These are phyloP conservation scores for Tipula helvola DNA, from an alignment of 2,888 invertebrate species.

Conservation along the genomic window DNA sequence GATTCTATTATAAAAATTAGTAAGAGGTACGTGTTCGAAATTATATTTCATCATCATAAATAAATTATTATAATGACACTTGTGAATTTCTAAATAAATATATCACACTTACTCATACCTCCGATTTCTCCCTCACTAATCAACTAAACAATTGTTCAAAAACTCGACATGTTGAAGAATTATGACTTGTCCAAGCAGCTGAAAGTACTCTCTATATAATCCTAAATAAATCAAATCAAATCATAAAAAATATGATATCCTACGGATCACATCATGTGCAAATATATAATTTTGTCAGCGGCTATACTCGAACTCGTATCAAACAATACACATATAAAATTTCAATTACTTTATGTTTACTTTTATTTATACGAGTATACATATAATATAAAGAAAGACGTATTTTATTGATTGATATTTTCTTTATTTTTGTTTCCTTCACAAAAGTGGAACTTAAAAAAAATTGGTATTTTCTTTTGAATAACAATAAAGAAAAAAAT, in stretches of 20 bases:
- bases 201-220: background rate
- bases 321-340: background rate
- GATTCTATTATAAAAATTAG: background rate
- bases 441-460: background rate
- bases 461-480: background rate
- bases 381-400: background rate
- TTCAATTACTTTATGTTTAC: background rate
- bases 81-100: background rate
- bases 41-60: background rate
- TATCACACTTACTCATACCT: background rate
- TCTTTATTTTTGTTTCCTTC: background rate
- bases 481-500: background rate
- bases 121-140: background rate
- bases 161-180: background rate
- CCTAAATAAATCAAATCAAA: background rate
- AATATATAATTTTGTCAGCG: background rate
- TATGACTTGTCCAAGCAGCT: background rate
- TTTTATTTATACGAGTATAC: background rate
- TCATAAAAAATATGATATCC: background rate
- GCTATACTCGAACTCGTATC: background rate
- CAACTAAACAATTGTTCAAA: background rate
- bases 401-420: background rate
- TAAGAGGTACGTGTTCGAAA: background rate
- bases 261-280: background rate
- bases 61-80: background rate